Evolutionary conservation across 1,140 invertebrate genomes (phyloP), one percentile per base, ranked within the genome.

Genomic region (Nixonia krombeini): DNA sequence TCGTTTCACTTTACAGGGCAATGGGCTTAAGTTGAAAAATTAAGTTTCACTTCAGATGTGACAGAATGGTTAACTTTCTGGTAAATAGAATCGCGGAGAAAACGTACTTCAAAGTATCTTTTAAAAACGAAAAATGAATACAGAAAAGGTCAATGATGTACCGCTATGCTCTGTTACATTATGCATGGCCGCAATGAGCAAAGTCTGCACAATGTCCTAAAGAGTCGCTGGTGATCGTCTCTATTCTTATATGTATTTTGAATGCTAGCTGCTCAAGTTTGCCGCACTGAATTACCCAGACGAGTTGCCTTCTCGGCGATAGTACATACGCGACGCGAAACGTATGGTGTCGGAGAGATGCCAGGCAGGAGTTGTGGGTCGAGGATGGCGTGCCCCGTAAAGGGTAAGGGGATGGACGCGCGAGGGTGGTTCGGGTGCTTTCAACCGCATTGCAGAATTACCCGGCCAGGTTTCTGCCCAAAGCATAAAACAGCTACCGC

Each of bases 361-460:
- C 6, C 16, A 33, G 16, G 4, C 15, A 38, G 61, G 29, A 64
- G 70, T 56, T 31, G 28, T 21, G 40, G 12, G 41, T n/a, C 45
- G 53, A 21, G 58, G 26, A 51, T 42, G 31, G 28, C 29, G 33
- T 33, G 37, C 26, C 23, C 26, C 8, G 51, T 37, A 41, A 5
- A 21, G 44, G 58, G 42, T 35, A 12, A 47, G 29, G 9, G 49
- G n/a, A n/a, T n/a, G n/a, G n/a, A n/a, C n/a, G n/a, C n/a, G n/a
- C n/a, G n/a, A n/a, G 28, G 45, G 53, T 62, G 45, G 53, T 73
- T 66, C 65, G 70, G 65, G 71, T 58, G 59, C 42, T 70, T 76
- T 75, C 72, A 76, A 83, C 82, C 78, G 80, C 80, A 82, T 81
- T 82, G 82, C 79, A 84, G 79, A 81, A 84, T 82, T 82, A 81